These are phyloP conservation scores for Aquatica leii DNA, from an alignment of 2,888 invertebrate species.

Conservation along the genomic window DNA sequence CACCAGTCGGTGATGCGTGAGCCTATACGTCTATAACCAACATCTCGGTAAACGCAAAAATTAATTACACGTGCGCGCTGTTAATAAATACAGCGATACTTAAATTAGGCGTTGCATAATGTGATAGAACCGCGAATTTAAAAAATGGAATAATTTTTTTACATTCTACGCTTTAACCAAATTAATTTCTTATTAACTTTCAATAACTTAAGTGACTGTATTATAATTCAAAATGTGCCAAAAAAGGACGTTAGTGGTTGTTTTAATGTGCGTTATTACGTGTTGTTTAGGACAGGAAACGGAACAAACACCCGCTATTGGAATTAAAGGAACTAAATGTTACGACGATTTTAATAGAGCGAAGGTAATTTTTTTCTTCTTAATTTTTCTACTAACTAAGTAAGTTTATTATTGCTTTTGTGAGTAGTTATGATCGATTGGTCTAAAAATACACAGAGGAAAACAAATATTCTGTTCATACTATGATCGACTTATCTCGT, in stretches of 20 bases:
- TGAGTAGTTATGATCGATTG: not conserved
- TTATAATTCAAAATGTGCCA: constrained; percentile 18
- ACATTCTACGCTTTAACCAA: too few relatives aligned
- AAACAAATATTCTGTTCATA: constrained; percentile 3
- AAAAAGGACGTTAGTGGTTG: constrained; percentile 23
- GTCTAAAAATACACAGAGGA: constrained; percentile 5
- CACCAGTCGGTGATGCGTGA: constrained; percentile 33
- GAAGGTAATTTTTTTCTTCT: constrained; percentile 60
- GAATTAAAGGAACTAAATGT: constrained; percentile 59
- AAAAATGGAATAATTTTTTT: constrained; percentile 20
- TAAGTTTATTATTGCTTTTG: too few relatives aligned
- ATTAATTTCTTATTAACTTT: too few relatives aligned
- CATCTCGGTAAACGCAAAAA: constrained; percentile 9
- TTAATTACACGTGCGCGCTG: constrained; percentile 16
- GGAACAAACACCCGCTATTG: constrained; percentile 54
- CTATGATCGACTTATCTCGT: not conserved
- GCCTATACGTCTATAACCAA: constrained; percentile 14
- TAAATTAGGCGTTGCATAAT: too few relatives aligned
- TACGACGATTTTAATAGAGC: constrained; percentile 66
- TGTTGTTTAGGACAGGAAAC: constrained; percentile 24
- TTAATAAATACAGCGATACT: constrained; percentile 9
- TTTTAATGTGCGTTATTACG: constrained; percentile 16
- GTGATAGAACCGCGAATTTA: constrained; percentile 9
- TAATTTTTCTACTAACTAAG: not conserved
- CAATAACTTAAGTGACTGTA: too few relatives aligned